Evolutionary conservation across 2,888 invertebrate species (phyloP).

Genomic region (Cyclophora punctaria): DNA sequence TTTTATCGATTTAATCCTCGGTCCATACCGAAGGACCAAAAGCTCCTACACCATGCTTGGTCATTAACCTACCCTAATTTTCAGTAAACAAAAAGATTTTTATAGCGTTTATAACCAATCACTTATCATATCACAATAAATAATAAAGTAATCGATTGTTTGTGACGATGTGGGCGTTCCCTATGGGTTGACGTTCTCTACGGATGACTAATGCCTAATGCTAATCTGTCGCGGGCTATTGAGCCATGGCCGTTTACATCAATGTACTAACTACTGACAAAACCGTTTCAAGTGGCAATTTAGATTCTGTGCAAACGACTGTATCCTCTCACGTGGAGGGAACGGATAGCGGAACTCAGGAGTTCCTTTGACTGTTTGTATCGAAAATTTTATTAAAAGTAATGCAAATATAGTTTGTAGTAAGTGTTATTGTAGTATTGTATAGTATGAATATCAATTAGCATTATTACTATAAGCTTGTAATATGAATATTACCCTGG

Average conservation of each 20-base stretch:
- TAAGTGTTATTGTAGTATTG: too few species aligned
- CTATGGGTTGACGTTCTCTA: slow-evolving; percentile 4
- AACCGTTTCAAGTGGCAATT: slow-evolving; percentile 39
- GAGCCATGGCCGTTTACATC: slow-evolving; percentile 39
- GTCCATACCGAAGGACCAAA: too few species aligned
- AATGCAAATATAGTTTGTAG: too few species aligned
- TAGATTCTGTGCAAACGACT: slow-evolving; percentile 41
- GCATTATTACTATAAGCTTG: too few species aligned
- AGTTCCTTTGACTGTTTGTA: slow-evolving; percentile 9
- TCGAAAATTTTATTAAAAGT: too few species aligned
- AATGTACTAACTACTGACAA: slow-evolving; percentile 34
- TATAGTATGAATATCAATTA: too few species aligned
- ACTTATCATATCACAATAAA: not conserved
- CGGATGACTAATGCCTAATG: slow-evolving; percentile 34
- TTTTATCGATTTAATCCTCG: too few species aligned
- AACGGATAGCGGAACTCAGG: not conserved
- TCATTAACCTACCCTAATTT: too few species aligned
- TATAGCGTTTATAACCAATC: too few species aligned
- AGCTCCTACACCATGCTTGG: too few species aligned
- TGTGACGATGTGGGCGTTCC: slow-evolving; percentile 22
- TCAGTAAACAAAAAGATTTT: too few species aligned
- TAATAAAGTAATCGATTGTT: slow-evolving; percentile 13
- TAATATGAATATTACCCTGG: too few species aligned
- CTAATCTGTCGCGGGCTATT: slow-evolving; percentile 28
- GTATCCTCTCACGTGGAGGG: slow-evolving; percentile 45